Percentiles rank a stretch among this genome's conserved stretches.
Evolutionary conservation across 2,888 invertebrate species (phyloP).

Genomic region (Odontothrips loti): DNA sequence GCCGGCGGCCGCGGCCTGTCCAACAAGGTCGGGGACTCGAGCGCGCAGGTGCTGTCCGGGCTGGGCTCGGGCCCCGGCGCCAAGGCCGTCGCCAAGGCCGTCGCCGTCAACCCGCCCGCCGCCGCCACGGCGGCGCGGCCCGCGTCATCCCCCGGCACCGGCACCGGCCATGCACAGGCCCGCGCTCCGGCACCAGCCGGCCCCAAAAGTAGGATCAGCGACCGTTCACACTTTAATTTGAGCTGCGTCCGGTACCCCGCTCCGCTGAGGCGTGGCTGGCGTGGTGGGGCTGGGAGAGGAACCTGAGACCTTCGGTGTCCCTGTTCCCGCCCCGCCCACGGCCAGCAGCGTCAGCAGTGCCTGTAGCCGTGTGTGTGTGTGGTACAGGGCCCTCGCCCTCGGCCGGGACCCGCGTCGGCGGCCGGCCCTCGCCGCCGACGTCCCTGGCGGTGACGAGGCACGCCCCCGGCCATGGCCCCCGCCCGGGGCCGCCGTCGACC

Average conservation of each 20-base stretch:
- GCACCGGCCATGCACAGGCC: not conserved
- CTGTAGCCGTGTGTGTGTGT: no score
- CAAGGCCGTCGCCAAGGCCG: not conserved
- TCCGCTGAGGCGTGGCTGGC: no score
- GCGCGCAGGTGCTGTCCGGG: not conserved
- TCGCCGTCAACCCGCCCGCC: not conserved
- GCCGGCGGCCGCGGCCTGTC: not conserved
- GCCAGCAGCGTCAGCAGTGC: no score
- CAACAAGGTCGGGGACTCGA: slow-evolving; percentile 9
- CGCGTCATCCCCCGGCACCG: not conserved
- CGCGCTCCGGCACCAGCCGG: no score
- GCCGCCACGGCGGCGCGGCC: not conserved
- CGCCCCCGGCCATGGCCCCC: not conserved
- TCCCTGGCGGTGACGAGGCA: slow-evolving; percentile 23
- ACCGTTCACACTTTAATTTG: no score
- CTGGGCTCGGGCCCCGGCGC: not conserved
- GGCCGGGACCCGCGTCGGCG: not conserved
- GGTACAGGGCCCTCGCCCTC: not conserved
- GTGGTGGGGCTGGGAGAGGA: no score
- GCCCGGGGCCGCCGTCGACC: not conserved
- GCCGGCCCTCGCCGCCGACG: not conserved
- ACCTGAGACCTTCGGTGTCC: no score
- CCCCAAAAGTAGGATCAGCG: not conserved
- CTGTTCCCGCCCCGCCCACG: not conserved
- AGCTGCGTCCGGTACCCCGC: no score